These are phyloP conservation scores for Agrochola litura DNA, from an alignment of 2,888 invertebrate species.

Conservation along the genomic window DNA sequence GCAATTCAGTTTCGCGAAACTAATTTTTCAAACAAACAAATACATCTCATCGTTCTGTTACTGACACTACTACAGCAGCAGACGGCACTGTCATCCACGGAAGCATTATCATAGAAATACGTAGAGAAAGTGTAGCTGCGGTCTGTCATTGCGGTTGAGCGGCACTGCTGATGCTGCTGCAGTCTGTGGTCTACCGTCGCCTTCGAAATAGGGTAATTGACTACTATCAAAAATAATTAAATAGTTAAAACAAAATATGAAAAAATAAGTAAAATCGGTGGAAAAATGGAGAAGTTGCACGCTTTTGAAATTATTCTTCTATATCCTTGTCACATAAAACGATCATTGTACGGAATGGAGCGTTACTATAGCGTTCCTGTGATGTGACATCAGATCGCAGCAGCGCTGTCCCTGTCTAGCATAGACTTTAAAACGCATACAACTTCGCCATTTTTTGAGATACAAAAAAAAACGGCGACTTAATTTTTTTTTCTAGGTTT, in stretches of 20 bases:
- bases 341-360: neutral
- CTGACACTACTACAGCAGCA: neutral
- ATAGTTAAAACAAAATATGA: too few relatives aligned
- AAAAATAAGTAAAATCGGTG: neutral
- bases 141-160: neutral
- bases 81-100: neutral
- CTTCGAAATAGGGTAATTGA: neutral
- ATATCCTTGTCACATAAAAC: neutral
- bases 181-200: neutral
- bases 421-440: neutral
- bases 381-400: neutral
- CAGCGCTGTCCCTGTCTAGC: neutral
- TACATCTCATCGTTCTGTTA: neutral
- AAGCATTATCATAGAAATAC: neutral
- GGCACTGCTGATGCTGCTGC: neutral
- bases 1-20: neutral
- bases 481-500: neutral
- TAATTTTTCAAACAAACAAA: neutral
- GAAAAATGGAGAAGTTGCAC: neutral
- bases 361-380: neutral
- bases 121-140: neutral
- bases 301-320: neutral
- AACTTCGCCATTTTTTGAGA: neutral
- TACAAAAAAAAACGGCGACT: neutral
- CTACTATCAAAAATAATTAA: neutral